Evolutionary conservation across 2,888 invertebrate genomes (phyloP).

Genomic region (Nudaria mundana): DNA sequence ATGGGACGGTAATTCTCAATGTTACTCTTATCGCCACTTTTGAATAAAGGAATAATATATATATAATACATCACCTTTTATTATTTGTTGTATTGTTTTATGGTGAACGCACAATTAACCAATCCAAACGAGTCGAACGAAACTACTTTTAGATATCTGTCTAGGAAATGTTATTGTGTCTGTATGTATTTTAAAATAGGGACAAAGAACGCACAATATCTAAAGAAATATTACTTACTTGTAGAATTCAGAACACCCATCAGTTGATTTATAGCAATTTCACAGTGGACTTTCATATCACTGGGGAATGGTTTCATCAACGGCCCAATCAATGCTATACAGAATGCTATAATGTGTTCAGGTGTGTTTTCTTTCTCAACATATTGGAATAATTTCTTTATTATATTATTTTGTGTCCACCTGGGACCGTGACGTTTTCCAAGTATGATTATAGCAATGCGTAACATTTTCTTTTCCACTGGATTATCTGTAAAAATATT

Average conservation of each 20-base stretch:
- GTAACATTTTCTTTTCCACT: conserved; percentile 55
- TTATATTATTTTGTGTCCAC: conserved; percentile 69
- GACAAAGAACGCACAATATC: too few relatives aligned
- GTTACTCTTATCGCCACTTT: too few relatives aligned
- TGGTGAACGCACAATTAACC: too few relatives aligned
- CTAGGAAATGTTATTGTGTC: too few relatives aligned
- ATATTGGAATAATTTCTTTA: conserved; percentile 55
- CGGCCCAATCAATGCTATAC: conserved; percentile 59
- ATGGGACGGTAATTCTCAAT: too few relatives aligned
- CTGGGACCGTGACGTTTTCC: conserved; percentile 64
- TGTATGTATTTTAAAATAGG: too few relatives aligned
- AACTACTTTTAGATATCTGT: too few relatives aligned
- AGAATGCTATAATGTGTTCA: conserved; percentile 49
- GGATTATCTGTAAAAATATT: conserved; percentile 44
- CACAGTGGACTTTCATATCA: conserved; percentile 67
- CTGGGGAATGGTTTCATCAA: conserved; percentile 65
- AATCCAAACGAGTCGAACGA: too few relatives aligned
- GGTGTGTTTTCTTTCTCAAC: conserved; percentile 47
- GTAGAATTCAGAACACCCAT: conserved; percentile 48
- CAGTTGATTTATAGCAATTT: conserved; percentile 59
- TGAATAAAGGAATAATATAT: too few relatives aligned
- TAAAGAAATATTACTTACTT: conserved; percentile 47
- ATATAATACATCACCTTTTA: too few relatives aligned
- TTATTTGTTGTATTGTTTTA: too few relatives aligned
- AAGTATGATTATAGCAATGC: conserved; percentile 58